These are phyloP conservation scores for Neuroterus valhalla DNA, from an alignment of 1,140 invertebrate species.

Conservation along the genomic window DNA sequence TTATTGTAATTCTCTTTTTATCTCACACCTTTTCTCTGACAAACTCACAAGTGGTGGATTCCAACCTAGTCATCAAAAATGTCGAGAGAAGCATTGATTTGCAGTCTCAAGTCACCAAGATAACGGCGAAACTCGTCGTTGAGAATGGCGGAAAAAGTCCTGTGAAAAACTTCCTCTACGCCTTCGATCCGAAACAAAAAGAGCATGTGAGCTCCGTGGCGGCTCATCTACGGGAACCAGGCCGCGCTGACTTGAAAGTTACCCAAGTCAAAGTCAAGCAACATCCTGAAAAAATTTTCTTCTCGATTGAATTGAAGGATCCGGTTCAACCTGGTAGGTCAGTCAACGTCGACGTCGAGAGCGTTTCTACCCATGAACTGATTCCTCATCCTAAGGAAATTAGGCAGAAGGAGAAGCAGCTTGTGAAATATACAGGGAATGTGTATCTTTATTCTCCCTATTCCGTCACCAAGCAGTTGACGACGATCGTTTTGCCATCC, in stretches of 20 bases:
- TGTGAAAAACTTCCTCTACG: constrained; percentile 82
- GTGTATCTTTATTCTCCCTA: constrained; percentile 92
- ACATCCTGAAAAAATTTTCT: constrained; percentile 75
- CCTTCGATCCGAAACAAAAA: constrained; percentile 80
- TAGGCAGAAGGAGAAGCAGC: constrained; percentile 93
- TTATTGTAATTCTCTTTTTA: neutral
- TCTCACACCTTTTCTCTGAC: neutral
- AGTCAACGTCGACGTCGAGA: constrained; percentile 82
- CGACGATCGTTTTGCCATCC: constrained; percentile 85
- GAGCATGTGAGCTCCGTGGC: constrained; percentile 84
- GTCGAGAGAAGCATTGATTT: constrained; percentile 91
- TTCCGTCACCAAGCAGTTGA: constrained; percentile 85
- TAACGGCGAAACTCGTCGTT: constrained; percentile 84
- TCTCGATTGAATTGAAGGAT: constrained; percentile 80
- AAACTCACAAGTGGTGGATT: constrained; percentile 42
- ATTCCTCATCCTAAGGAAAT: constrained; percentile 91
- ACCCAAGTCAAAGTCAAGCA: constrained; percentile 75
- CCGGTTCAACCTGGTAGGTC: constrained; percentile 78
- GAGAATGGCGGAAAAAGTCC: constrained; percentile 86
- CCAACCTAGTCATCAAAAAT: constrained; percentile 84
- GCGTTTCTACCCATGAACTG: constrained; percentile 85
- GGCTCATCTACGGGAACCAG: constrained; percentile 78
- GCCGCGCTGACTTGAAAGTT: constrained; percentile 79
- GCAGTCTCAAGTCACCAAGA: constrained; percentile 91
- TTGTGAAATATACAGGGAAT: constrained; percentile 91